Evolutionary conservation across 2,113 vertebrate species (phyloP), one percentile per base, ranked within the genome.

Genomic region (Rattus rattus): DNA sequence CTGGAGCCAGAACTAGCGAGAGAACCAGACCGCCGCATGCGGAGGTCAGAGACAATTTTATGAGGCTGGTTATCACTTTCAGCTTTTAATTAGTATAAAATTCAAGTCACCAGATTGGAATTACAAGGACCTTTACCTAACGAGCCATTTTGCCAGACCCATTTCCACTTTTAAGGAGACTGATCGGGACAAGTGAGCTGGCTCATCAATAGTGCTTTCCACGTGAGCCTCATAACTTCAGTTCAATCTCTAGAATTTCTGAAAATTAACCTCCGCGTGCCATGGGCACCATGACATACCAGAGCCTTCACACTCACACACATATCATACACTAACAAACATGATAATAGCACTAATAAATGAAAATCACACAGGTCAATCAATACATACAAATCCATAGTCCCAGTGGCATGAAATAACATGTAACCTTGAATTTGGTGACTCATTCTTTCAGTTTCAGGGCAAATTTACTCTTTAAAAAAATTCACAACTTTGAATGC

Each of bases 351-450:
- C 49, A 86, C 47, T 33, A 69, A 52, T 24, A 22, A 52, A 63
- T 26, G 43, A 63, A 61, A 33, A 36, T 95, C 89, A 75, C 93
- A 76, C 77, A 88, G 7, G 11, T 54, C 65, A 11, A 3, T 81
- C 30, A 49, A 76, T 73, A 52, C 52, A 88, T 61, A 20, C 72
- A 91, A 91, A 87, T 8, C 43, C 5, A n/a, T 54, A 17, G 80
- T 17, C 28, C 59, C 88, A 7, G 28, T 59, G 88, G 88, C 88
- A 84, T 75, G 36, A 95, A 95, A 85, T 94, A 22, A 26, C 70
- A 69, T 33, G 47, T 61, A 63, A 49, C 5, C 47, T 59, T 93
- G 56, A 94, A 94, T 69, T 63, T 49, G 7, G 47, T 47, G 11
- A 72, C 75, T 90, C 79, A 88, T 72, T 92, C 69, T 59, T 93